Percentiles rank a stretch among this genome's conserved stretches.
These are phyloP conservation scores for Streblospio benedicti DNA, from an alignment of 1,140 invertebrate species.

Conservation along the genomic window DNA sequence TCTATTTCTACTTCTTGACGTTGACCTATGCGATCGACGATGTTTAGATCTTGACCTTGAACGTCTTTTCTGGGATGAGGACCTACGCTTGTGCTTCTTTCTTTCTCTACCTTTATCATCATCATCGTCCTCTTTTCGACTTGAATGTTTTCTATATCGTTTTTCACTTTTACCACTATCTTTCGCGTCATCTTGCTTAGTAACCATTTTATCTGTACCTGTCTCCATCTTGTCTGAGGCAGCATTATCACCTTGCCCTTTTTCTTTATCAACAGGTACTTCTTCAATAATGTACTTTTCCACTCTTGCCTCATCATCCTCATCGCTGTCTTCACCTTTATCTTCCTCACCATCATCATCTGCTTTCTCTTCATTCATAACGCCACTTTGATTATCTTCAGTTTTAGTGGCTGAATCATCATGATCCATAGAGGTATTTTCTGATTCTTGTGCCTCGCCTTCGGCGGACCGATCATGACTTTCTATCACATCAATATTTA, in stretches of 20 bases:
- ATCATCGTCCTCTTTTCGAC: too few relatives aligned
- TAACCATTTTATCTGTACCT: too few relatives aligned
- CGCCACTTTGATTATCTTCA: background rate
- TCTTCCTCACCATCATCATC: slow-evolving; percentile 7
- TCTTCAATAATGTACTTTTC: too few relatives aligned
- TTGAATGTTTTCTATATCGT: too few relatives aligned
- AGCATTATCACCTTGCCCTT: background rate
- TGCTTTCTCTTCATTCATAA: background rate
- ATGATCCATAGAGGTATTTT: background rate
- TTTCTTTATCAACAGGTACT: background rate
- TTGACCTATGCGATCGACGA: too few relatives aligned
- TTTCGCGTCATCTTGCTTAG: too few relatives aligned
- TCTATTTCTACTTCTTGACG: too few relatives aligned
- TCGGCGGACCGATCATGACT: background rate
- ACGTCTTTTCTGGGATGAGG: too few relatives aligned
- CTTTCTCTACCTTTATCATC: too few relatives aligned
- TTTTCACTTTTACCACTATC: too few relatives aligned
- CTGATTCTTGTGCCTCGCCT: background rate
- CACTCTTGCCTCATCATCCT: slow-evolving; percentile 16
- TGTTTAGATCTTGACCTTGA: too few relatives aligned
- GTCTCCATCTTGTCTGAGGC: background rate
- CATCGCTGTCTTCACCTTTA: slow-evolving; percentile 23
- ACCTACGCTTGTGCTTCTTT: too few relatives aligned
- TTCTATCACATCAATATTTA: background rate
- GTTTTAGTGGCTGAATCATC: background rate